Conservation (phyloP, 1,140 invertebrate species). For the Adelges cooleyi region DNA sequence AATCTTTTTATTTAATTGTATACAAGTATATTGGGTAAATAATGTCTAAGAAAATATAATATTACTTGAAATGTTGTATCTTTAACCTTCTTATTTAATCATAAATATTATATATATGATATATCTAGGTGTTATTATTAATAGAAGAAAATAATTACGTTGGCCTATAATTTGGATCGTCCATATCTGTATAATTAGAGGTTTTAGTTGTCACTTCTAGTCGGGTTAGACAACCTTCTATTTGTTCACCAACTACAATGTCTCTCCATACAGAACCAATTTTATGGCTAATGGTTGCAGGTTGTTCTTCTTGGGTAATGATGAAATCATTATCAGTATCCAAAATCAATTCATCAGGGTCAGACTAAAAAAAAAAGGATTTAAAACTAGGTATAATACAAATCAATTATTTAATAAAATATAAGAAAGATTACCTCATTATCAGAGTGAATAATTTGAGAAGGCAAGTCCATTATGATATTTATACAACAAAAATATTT, state of each 20-base stretch:
- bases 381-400: background rate
- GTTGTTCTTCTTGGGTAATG: background rate
- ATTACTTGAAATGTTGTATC: no score
- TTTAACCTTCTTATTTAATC: no score
- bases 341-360: background rate
- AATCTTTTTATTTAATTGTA: no score
- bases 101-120: background rate
- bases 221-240: background rate
- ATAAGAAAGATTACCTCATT: conserved; percentile 3
- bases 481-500: no score
- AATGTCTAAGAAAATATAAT: no score
- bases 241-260: conserved; percentile 5
- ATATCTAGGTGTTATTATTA: background rate
- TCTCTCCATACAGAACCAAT: conserved; percentile 8
- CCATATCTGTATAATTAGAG: background rate
- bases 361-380: background rate
- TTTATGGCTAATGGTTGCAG: background rate
- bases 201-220: conserved; percentile 6
- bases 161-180: conserved; percentile 13
- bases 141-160: background rate
- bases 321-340: background rate
- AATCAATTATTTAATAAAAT: background rate
- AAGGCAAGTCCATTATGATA: background rate
- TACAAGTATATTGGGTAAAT: no score
- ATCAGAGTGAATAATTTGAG: background rate